Conservation (phyloP, 1,140 invertebrate genomes). For the Oedothorax gibbosus region DNA sequence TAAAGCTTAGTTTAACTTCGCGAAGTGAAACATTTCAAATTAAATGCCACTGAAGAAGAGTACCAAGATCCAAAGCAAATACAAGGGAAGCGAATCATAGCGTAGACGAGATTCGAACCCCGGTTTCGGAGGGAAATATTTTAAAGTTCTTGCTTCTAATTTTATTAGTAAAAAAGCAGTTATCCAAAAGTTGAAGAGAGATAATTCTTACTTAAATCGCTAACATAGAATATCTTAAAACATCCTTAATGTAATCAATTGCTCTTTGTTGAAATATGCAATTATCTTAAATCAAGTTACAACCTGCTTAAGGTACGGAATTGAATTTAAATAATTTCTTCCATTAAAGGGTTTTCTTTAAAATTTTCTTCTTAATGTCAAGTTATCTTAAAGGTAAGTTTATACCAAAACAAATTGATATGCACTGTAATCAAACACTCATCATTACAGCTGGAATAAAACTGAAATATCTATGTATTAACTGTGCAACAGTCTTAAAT, state of each 20-base stretch:
- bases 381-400: no score
- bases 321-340: no score
- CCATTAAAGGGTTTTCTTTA: neutral
- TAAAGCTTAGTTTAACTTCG: neutral
- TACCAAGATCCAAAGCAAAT: neutral
- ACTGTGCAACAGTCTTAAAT: no score
- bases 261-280: no score
- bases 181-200: constrained; percentile 8
- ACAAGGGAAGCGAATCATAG: constrained; percentile 44
- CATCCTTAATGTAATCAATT: neutral
- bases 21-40: neutral
- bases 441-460: no score
- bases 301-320: no score
- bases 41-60: constrained; percentile 46
- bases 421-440: no score
- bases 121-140: constrained; percentile 56
- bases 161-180: constrained; percentile 20
- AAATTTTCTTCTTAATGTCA: neutral
- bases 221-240: neutral
- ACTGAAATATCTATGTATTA: no score
- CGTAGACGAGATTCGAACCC: constrained; percentile 54
- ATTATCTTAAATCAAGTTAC: no score
- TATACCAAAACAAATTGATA: no score
- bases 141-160: neutral
- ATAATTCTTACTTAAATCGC: neutral